Conservation (phyloP, 53 echinoderm and acorn worm genomes). For the Paelopatides confundens region DNA sequence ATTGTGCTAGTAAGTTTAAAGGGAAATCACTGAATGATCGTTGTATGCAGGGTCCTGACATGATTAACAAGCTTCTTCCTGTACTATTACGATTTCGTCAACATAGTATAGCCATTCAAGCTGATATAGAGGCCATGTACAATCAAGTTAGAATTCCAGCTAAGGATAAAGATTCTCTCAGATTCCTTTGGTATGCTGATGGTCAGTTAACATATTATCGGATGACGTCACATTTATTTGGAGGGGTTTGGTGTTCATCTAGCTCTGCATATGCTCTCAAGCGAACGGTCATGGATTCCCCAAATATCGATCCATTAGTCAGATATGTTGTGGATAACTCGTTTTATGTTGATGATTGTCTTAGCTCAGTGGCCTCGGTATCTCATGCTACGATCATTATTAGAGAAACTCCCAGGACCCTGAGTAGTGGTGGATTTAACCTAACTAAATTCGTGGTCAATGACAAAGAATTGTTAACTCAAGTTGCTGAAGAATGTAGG, state of each 20-base stretch:
- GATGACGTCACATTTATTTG: conserved; percentile 37
- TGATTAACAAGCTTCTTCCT: conserved; percentile 46
- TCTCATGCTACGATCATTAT: conserved; percentile 3
- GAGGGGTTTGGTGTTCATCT: conserved; percentile 5
- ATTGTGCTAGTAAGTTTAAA: conserved; percentile 54
- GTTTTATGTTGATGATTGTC: conserved; percentile 30
- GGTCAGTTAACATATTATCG: not conserved
- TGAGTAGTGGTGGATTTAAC: conserved; percentile 8
- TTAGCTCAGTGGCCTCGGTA: not conserved
- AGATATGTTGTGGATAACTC: not conserved
- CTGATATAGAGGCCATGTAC: conserved; percentile 30
- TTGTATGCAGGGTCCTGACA: conserved; percentile 54
- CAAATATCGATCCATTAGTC: not conserved
- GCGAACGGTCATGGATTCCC: conserved; percentile 1
- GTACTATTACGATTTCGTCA: conserved; percentile 49
- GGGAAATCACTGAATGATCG: conserved; percentile 55
- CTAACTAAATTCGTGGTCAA: conserved; percentile 34
- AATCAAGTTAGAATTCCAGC: conserved; percentile 7
- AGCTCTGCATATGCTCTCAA: conserved; percentile 26
- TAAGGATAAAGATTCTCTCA: not conserved
- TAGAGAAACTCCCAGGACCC: not conserved
- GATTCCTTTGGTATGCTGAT: not conserved
- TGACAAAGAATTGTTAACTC: not conserved
- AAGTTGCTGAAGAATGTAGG: not conserved
- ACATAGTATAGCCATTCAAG: conserved; percentile 10